phyloP scores from a whole-genome alignment of 2,113 vertebrate genomes.

The Daboia siamensis region DNA sequence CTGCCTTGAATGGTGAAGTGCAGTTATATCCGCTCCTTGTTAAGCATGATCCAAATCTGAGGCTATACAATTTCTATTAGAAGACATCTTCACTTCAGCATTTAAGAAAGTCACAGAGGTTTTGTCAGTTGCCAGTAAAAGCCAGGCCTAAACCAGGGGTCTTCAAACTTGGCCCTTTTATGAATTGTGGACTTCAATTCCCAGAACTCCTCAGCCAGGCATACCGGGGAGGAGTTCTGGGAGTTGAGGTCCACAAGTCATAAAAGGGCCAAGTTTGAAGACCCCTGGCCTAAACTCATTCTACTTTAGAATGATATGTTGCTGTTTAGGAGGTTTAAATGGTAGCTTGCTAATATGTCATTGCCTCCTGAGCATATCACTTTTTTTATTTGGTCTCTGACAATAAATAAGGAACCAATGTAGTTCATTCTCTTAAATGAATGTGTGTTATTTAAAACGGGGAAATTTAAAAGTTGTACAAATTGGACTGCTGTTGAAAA shows the following conservation, averaged over 20 bases:
- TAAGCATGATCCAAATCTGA: background rate
- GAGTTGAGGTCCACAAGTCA: too few relatives aligned
- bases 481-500: background rate
- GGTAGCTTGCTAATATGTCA: background rate
- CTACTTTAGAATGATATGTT: background rate
- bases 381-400: background rate
- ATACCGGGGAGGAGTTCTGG: too few relatives aligned
- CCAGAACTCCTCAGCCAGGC: too few relatives aligned
- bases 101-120: background rate
- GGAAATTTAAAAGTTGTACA: background rate
- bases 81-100: background rate
- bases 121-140: background rate
- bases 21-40: background rate
- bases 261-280: too few relatives aligned
- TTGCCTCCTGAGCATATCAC: background rate
- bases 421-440: background rate
- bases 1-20: background rate
- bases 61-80: background rate
- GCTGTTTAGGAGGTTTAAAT: background rate
- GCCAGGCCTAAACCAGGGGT: background rate
- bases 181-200: too few relatives aligned
- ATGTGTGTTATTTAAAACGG: background rate
- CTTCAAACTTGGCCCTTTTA: too few relatives aligned
- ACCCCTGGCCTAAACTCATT: background rate
- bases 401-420: background rate